phyloP scores from a whole-genome alignment of 2,888 invertebrate genomes.

The Lepas anatifera region DNA sequence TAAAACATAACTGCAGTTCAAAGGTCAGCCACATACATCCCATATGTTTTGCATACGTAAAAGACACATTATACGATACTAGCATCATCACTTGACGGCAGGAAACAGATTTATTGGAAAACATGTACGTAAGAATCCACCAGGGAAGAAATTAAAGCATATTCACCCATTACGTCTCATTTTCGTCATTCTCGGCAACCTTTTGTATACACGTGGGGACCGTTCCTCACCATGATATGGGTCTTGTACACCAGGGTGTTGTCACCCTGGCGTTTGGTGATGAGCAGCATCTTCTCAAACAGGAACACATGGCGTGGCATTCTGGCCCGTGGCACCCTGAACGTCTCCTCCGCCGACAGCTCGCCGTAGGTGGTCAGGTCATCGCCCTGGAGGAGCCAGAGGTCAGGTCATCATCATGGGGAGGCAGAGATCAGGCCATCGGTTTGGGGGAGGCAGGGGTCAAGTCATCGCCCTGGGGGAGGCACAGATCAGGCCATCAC shows the following conservation, averaged over 20 bases:
- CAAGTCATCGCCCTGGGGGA: not conserved
- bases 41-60: too few relatives aligned
- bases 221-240: conserved; percentile 49
- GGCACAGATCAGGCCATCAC: too few relatives aligned
- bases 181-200: too few relatives aligned
- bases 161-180: too few relatives aligned
- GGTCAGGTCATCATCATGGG: not conserved
- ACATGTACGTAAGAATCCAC: too few relatives aligned
- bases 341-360: conserved; percentile 77
- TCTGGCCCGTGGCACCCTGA: conserved; percentile 76
- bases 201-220: too few relatives aligned
- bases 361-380: conserved; percentile 79
- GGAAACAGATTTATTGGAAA: too few relatives aligned
- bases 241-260: conserved; percentile 82
- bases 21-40: too few relatives aligned
- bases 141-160: too few relatives aligned
- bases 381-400: conserved; percentile 42
- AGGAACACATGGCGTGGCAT: conserved; percentile 83
- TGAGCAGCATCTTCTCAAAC: conserved; percentile 85
- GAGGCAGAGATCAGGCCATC: not conserved
- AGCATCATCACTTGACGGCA: too few relatives aligned
- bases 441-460: not conserved
- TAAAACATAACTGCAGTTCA: too few relatives aligned
- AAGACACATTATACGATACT: too few relatives aligned
- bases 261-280: conserved; percentile 86